Evolutionary conservation across 2,888 invertebrate species (phyloP), one percentile per base, ranked within the genome.

Genomic region (Brachylomia viminalis): DNA sequence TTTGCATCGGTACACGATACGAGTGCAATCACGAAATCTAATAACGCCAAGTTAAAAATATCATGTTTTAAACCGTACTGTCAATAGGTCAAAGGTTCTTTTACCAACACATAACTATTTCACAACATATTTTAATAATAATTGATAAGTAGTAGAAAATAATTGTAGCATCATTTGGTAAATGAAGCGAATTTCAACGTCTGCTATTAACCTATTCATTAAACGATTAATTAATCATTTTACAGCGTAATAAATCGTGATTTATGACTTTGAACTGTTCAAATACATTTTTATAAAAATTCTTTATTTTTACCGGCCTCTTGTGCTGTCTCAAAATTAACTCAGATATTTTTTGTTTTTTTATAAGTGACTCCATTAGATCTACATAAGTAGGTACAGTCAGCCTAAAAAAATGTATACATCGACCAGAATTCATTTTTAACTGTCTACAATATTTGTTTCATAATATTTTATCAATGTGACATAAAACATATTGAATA

Each of bases 151-250:
- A 47, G 17, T 65, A 52, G 20, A 79, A 52, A 27, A 69, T 59
- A 72, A 65, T 69, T 23, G 42, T 42, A 72, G 8, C 33, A 61
- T 73, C 54, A 56, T 69, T 72, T 38, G 3, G 13, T 56, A 30
- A 75, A 81, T 69, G 52, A 80, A n/a, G n/a, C 61, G 58, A 42
- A 69, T 56, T 49, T 0, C 23, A 49, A 56, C 61, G 4, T 33
- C 33, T 58, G 42, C 30, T 42, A 27, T 69, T 49, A 23, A 42
- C 1, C 10, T 8, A 38, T 45, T n/a, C 17, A 47, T 47, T 30
- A 30, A 27, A 65, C 30, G 27, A 23, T 61, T 45, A 27, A 78
- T 64, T 58, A 47, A 77, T 67, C 27, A 52, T 47, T 52, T 38
- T 38, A 38, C 38, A 7, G 38, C 38, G 7, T 38, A 38, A 38